Percentiles rank a stretch among this genome's conserved stretches.
phyloP scores from a whole-genome alignment of 2,888 invertebrate genomes.

The Rhabditoides inermis region DNA sequence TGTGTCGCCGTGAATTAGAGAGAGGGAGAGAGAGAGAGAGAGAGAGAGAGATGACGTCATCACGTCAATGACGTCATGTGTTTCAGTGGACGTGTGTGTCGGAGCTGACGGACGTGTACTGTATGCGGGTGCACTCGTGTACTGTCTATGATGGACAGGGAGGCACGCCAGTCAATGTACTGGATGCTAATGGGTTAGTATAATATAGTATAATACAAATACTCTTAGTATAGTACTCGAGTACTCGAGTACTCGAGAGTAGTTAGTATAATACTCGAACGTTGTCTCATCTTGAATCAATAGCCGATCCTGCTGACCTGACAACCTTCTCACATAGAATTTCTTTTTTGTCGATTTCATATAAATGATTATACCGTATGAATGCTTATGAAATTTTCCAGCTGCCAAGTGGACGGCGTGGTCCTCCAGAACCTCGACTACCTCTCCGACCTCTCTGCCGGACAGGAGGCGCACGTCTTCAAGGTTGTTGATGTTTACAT shows the following conservation, averaged over 20 bases:
- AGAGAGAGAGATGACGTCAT: too few species aligned
- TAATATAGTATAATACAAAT: not conserved
- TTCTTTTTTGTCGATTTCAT: too few species aligned
- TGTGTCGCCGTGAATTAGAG: too few species aligned
- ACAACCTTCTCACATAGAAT: too few species aligned
- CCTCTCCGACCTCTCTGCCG: slow-evolving; percentile 41
- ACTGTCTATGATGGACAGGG: slow-evolving; percentile 51
- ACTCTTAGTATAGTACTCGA: not conserved
- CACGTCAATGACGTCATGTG: too few species aligned
- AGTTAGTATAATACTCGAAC: too few species aligned
- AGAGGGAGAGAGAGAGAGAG: too few species aligned
- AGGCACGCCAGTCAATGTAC: slow-evolving; percentile 44
- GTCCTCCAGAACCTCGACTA: slow-evolving; percentile 48
- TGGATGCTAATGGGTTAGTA: slow-evolving; percentile 45
- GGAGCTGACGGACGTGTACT: slow-evolving; percentile 44
- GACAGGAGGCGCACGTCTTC: slow-evolving; percentile 40
- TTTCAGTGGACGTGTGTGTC: slow-evolving; percentile 22
- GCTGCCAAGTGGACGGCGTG: slow-evolving; percentile 45
- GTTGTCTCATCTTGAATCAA: too few species aligned
- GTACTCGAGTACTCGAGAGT: too few species aligned
- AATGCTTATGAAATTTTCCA: slow-evolving; percentile 42
- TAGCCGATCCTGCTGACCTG: too few species aligned
- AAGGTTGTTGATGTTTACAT: too few species aligned
- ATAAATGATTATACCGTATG: too few species aligned
- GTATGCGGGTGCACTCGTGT: slow-evolving; percentile 50